These are phyloP conservation scores for Galendromus occidentalis DNA, from an alignment of 1,140 invertebrate species.

Conservation along the genomic window DNA sequence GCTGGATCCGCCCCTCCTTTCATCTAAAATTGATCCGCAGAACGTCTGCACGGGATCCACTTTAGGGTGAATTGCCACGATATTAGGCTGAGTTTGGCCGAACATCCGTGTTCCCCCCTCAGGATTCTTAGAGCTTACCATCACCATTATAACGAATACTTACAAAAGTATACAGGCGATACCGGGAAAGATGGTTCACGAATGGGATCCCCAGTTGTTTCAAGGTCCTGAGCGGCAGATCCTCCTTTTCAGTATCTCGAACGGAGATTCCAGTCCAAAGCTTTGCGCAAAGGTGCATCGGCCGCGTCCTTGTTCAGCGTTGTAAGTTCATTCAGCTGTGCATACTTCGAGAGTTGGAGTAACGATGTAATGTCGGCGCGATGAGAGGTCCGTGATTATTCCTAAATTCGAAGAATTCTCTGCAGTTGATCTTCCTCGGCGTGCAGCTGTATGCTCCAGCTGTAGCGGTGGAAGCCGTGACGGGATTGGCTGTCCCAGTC, in stretches of 20 bases:
- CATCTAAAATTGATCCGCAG: no score
- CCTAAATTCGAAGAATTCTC: background rate
- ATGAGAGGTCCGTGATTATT: background rate
- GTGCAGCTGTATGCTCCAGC: constrained; percentile 30
- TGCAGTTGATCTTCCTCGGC: constrained; percentile 25
- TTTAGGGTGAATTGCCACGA: no score
- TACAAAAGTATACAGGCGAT: background rate
- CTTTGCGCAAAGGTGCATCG: constrained; percentile 2
- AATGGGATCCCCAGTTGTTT: no score
- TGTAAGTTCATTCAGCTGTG: constrained; percentile 19
- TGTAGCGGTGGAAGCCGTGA: constrained; percentile 28
- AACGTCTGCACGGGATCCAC: no score
- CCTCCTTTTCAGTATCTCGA: constrained; percentile 29
- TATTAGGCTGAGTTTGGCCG: no score
- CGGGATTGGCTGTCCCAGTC: constrained; percentile 26
- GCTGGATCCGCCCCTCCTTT: no score
- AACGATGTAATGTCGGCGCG: no score
- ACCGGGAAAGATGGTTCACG: no score
- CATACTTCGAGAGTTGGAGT: constrained; percentile 22
- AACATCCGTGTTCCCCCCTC: no score
- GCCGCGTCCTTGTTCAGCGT: background rate
- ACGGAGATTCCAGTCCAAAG: constrained; percentile 7
- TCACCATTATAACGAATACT: no score
- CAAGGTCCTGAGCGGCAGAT: no score
- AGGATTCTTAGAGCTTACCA: no score